Evolutionary conservation across 2,113 vertebrate species (phyloP), one percentile per base, ranked within the genome.

Genomic region (Thalassoma bifasciatum): DNA sequence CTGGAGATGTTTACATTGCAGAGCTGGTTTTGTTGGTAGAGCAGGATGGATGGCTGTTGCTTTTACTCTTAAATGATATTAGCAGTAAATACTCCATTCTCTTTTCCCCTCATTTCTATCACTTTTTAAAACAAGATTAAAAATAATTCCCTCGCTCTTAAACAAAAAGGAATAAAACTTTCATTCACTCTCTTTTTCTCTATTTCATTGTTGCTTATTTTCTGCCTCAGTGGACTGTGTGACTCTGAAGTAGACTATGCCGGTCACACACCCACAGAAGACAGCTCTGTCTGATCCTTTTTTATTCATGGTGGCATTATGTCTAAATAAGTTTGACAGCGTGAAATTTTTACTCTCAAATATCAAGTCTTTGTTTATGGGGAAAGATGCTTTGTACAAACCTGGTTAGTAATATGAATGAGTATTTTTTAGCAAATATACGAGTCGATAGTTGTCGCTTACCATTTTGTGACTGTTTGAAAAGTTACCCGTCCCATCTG

Each of bases 261-360:
- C 46, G 60, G 30, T 73, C 59, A 60, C 3, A 63, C 69, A 51
- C 60, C 53, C 64, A 70, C 53, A n/a, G 34, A 53, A 69, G 10
- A 56, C 17, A 64, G 13, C n/a, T 42, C 30, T 73, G 13, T 46
- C 64, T 49, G 21, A 67, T 22, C 26, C 26, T 9, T 50, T 19
- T 53, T 38, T 7, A 40, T 73, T 68, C 22, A 19, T 59, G 14
- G 22, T 5, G 36, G 34, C 46, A 26, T 21, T 53, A 26, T 23
- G 69, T 47, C 50, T 36, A 36, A 77, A 19, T 13, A 4, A 22
- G 8, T 36, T n/a, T 50, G 30, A 56, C 13, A 10, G 16, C 5
- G 8, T n/a, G 23, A 44, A 36, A 50, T 72, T 10, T 16, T 12
- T 42, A 42, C 14, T 42, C 14, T 42, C 40, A 1, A 42, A 14